Conservation (phyloP, 2,888 invertebrate species). For the Thecocarcelia acutangulata region DNA sequence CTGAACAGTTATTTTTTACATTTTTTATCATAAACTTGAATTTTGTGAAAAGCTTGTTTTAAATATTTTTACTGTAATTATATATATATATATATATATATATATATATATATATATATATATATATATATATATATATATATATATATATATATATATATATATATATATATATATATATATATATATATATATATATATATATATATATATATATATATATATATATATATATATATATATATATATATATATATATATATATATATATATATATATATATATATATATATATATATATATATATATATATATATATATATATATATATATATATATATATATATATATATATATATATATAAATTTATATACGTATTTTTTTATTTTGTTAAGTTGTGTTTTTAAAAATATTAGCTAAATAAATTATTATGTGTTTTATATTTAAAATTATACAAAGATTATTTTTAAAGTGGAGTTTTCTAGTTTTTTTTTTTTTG, state of each 20-base stretch:
- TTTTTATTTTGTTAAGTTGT: constrained; percentile 74
- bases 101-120: too few species aligned
- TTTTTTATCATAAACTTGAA: too few species aligned
- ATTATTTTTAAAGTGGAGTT: constrained; percentile 68
- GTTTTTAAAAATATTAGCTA: constrained; percentile 71
- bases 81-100: too few species aligned
- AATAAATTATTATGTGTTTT: constrained; percentile 73
- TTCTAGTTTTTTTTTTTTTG: too few species aligned
- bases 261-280: background rate
- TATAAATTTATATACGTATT: background rate
- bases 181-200: too few species aligned
- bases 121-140: too few species aligned
- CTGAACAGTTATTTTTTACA: too few species aligned
- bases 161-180: constrained; percentile 21
- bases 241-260: background rate
- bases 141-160: constrained; percentile 15
- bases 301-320: background rate
- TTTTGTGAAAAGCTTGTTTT: too few species aligned
- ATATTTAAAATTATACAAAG: constrained; percentile 69
- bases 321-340: background rate
- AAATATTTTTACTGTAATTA: too few species aligned
- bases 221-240: background rate
- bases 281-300: background rate
- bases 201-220: too few species aligned
- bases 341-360: too few species aligned